phyloP scores from a whole-genome alignment of 2,113 vertebrate genomes.

The Cochlearius cochlearius region DNA sequence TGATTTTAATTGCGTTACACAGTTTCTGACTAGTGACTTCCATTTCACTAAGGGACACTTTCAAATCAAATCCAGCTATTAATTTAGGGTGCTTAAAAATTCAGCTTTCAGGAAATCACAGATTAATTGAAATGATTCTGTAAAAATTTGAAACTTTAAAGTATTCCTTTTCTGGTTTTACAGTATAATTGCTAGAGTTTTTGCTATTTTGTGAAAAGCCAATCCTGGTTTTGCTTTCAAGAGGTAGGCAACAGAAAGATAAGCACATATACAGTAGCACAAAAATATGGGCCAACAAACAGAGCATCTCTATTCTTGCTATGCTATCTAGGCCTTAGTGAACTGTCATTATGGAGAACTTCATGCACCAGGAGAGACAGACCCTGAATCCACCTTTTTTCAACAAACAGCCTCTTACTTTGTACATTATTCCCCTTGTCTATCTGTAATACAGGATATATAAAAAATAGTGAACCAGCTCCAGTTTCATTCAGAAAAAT shows the following conservation, averaged over 20 bases:
- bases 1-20: background rate
- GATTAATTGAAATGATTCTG: background rate
- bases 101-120: background rate
- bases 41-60: background rate
- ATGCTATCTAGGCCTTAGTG: background rate
- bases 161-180: background rate
- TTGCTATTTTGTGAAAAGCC: background rate
- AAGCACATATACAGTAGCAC: background rate
- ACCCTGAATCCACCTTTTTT: background rate
- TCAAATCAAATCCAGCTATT: background rate
- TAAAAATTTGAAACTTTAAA: background rate
- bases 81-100: background rate
- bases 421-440: background rate
- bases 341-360: background rate
- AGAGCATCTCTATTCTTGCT: background rate
- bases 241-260: background rate
- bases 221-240: background rate
- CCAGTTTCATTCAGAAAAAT: background rate
- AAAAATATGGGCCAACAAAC: background rate
- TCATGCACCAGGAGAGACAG: background rate
- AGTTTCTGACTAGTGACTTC: background rate
- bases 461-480: background rate
- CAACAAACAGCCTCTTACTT: background rate
- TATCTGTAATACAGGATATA: background rate
- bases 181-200: background rate